Base-by-base conservation (phyloP, 2,797 vertebrate species). In the Enteromius radiatus region DNA sequence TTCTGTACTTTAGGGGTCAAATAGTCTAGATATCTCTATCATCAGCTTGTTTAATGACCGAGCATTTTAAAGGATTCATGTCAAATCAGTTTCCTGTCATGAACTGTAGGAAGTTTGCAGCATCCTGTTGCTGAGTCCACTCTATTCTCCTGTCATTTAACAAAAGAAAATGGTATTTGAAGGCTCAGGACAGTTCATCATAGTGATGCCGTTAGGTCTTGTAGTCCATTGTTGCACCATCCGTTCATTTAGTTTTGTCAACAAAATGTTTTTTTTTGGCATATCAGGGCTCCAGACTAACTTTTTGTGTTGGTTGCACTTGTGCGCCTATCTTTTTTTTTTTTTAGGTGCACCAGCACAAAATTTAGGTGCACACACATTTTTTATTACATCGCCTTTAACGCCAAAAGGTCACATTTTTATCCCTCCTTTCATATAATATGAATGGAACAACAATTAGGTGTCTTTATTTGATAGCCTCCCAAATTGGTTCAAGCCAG, bases 51-150 rank as follows among this genome's bases (percentile, higher is more conserved):
- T 77, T 71, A 28, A 38, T n/a, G 28, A 36, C 26, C 47, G 38
- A 71, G 23, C 23, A 28, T 82, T 86, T 77, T 67, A 69, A 73
- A 23, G 21, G 64, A 31, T 79, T 80, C 21, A 63, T 88, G 89
- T 89, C 77, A 76, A 47, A 88, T 91, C 81, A 33, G 79, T 86
- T 90, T 90, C 67, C 79, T 71, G 80, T 84, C 65, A 41, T 77
- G 71, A 82, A 83, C 65, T 78, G 19, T 65, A 87, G 81, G 82
- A 87, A 78, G 71, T 68, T 28, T 41, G 56, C 69, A 79, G 63
- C 64, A 65, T 86, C 87, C 71, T 54, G 59, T 76, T 78, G 73
- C 77, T 84, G 59, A 85, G 36, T 83, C 68, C 45, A 68, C 69
- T 12, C 19, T 61, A n/a, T 67, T 31, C 43, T 52, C 17, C 36